Conservation (phyloP, 2,113 vertebrate genomes). For the Otolemur garnettii region DNA sequence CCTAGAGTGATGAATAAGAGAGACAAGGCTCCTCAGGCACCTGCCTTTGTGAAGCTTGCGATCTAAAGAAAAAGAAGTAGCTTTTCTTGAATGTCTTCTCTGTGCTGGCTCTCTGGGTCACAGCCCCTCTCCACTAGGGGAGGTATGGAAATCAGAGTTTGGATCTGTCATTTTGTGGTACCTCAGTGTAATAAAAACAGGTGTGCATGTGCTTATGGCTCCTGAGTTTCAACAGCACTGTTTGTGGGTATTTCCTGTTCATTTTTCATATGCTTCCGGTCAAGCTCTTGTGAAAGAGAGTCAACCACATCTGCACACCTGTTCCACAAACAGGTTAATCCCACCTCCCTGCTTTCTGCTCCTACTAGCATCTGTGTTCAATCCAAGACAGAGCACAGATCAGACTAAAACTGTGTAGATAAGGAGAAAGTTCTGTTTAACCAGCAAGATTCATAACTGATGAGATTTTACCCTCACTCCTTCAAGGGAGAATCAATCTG, state of each 20-base stretch:
- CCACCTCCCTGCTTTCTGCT: conserved; percentile 1
- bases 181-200: background rate
- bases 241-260: conserved; percentile 8
- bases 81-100: background rate
- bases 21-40: background rate
- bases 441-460: conserved; percentile 19
- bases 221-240: background rate
- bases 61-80: background rate
- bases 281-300: conserved; percentile 25
- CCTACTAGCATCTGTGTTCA: background rate
- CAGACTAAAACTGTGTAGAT: background rate
- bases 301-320: background rate
- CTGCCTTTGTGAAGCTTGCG: background rate
- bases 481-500: conserved; percentile 20
- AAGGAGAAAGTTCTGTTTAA: conserved; percentile 1
- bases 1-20: background rate
- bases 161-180: background rate
- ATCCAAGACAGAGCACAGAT: background rate
- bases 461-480: background rate
- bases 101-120: no score
- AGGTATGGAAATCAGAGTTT: background rate
- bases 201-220: background rate
- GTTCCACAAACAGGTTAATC: background rate
- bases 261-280: conserved; percentile 27
- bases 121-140: background rate